A percentile compares a stretch with the other conserved stretches of the same genome.
These are phyloP conservation scores for Acromyrmex heyeri DNA, from an alignment of 1,140 invertebrate genomes.

Conservation along the genomic window DNA sequence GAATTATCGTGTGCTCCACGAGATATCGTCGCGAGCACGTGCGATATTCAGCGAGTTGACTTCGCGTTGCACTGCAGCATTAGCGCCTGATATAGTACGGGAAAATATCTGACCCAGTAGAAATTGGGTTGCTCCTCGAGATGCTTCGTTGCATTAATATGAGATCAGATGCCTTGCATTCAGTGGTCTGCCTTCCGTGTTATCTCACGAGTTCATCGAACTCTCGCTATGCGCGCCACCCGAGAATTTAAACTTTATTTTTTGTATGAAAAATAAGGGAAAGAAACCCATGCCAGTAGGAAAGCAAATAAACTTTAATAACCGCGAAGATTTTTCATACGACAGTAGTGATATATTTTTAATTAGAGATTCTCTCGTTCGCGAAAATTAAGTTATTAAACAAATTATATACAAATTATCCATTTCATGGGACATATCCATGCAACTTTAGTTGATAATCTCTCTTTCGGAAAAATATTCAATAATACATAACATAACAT, in stretches of 20 bases:
- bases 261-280: neutral
- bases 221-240: neutral
- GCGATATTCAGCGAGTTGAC: conserved; percentile 69
- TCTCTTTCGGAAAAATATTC: conserved; percentile 6
- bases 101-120: conserved; percentile 60
- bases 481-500: neutral
- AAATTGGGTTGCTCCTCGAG: conserved; percentile 62
- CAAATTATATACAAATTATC: neutral
- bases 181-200: neutral
- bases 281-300: neutral
- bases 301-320: conserved; percentile 7
- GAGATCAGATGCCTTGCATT: conserved; percentile 60
- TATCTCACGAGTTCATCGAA: conserved; percentile 44
- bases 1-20: conserved; percentile 71
- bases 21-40: conserved; percentile 72
- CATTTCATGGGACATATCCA: neutral
- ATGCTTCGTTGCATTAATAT: conserved; percentile 61
- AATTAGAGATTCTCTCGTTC: neutral
- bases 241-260: conserved; percentile 27
- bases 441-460: neutral
- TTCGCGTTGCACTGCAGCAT: conserved; percentile 54
- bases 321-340: neutral
- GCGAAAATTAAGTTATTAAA: conserved; percentile 19
- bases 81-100: conserved; percentile 39
- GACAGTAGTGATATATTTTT: neutral